Evolutionary conservation across 2,797 vertebrate genomes (phyloP).

Genomic region (Semotilus atromaculatus): DNA sequence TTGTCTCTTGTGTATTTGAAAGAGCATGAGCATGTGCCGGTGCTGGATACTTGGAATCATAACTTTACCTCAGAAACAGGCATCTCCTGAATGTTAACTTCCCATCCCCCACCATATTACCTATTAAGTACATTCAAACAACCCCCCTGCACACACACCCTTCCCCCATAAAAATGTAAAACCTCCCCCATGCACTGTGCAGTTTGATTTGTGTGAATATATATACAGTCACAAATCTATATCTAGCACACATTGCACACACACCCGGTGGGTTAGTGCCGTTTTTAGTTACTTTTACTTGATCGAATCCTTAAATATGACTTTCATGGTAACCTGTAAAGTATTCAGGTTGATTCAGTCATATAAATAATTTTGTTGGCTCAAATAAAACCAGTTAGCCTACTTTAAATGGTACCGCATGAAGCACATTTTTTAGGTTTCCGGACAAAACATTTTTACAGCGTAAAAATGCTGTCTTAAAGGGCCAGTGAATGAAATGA

Average conservation of each 20-base stretch:
- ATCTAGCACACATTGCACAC: slow-evolving; percentile 32
- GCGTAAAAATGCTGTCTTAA: neutral
- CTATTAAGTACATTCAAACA: slow-evolving; percentile 60
- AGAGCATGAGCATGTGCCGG: neutral
- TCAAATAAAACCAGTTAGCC: neutral
- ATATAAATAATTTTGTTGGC: neutral
- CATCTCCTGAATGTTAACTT: slow-evolving; percentile 44
- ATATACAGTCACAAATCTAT: slow-evolving; percentile 40
- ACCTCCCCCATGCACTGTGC: slow-evolving; percentile 41
- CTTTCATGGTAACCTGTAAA: neutral
- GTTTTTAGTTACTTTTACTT: neutral
- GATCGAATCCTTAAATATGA: neutral
- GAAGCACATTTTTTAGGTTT: neutral
- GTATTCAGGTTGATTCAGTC: neutral
- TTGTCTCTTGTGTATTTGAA: slow-evolving; percentile 35
- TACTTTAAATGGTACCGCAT: neutral
- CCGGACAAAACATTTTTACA: slow-evolving; percentile 15
- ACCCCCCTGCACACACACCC: slow-evolving; percentile 46
- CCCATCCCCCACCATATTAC: slow-evolving; percentile 56
- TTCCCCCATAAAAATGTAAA: slow-evolving; percentile 54
- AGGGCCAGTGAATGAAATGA: too few species aligned
- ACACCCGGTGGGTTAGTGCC: neutral
- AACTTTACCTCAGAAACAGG: slow-evolving; percentile 52
- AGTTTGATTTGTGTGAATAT: slow-evolving; percentile 49
- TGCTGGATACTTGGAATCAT: slow-evolving; percentile 38